Evolutionary conservation across 1,140 invertebrate genomes (phyloP).

Genomic region (Drosophila ohnishii): DNA sequence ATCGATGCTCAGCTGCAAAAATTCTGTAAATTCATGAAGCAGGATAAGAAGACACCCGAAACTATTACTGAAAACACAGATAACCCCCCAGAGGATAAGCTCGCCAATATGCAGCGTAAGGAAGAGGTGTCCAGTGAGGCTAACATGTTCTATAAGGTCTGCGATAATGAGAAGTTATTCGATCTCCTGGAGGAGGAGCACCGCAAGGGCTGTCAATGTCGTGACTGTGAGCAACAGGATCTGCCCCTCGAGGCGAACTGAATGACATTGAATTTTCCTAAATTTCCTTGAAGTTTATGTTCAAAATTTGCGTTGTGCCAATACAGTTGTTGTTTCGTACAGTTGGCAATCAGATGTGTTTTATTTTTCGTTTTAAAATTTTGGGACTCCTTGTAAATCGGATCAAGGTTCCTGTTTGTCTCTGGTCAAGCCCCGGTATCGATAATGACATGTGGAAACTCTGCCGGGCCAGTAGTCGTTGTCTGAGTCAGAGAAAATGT

Average conservation of each 20-base stretch:
- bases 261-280: neutral
- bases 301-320: conserved; percentile 22
- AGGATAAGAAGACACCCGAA: neutral
- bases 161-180: conserved; percentile 24
- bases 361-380: conserved; percentile 16
- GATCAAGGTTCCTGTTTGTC: conserved; percentile 10
- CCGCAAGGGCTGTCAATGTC: conserved; percentile 29
- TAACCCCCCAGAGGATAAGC: neutral
- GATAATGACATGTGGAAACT: conserved; percentile 67
- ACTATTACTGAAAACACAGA: neutral
- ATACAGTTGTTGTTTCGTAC: neutral
- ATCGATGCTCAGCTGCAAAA: conserved; percentile 41
- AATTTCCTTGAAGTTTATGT: conserved; percentile 5
- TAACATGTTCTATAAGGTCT: conserved; percentile 14
- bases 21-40: neutral
- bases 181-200: conserved; percentile 33
- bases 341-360: conserved; percentile 20
- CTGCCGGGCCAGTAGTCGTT: conserved; percentile 13
- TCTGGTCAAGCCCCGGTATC: conserved; percentile 7
- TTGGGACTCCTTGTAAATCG: neutral
- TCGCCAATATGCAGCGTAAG: neutral
- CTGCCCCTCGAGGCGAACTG: conserved; percentile 21
- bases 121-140: neutral
- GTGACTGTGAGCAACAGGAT: conserved; percentile 32
- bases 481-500: conserved; percentile 18